Percentiles rank a stretch among this genome's conserved stretches.
Conservation (phyloP, 2,888 invertebrate genomes). For the Eustalomyia histrio region DNA sequence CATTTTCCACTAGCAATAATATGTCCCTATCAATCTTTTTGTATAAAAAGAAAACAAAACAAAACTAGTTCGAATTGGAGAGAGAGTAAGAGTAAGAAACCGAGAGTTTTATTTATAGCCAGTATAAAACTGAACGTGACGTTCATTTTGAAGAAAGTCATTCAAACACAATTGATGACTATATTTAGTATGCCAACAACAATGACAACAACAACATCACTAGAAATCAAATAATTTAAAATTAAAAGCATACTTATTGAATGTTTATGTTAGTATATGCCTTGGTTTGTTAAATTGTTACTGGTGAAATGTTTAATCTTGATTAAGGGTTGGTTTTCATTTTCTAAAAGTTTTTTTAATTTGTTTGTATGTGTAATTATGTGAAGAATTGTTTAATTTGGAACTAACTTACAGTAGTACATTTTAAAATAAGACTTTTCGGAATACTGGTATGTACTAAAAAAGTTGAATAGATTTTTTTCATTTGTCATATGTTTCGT, state of each 20-base stretch:
- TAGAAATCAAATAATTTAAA: conserved; percentile 5
- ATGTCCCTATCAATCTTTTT: conserved; percentile 31
- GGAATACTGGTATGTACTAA: too few species aligned
- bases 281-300: not conserved
- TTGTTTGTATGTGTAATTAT: not conserved
- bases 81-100: not conserved
- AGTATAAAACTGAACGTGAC: not conserved
- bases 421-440: not conserved
- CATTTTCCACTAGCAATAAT: conserved; percentile 37
- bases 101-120: not conserved
- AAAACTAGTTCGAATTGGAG: conserved; percentile 2
- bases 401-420: not conserved
- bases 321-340: conserved; percentile 19
- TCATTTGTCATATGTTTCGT: not conserved
- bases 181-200: conserved; percentile 17
- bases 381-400: not conserved
- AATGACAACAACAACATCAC: not conserved
- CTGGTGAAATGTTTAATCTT: conserved; percentile 1
- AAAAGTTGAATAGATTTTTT: not conserved
- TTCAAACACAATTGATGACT: conserved; percentile 38
- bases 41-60: not conserved
- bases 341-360: not conserved
- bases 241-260: not conserved
- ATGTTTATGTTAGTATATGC: not conserved
- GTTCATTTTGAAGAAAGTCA: conserved; percentile 10